Percentiles rank a stretch among this genome's conserved stretches.
Conservation (phyloP, 2,888 invertebrate species). For the Minunthozetes semirufus region DNA sequence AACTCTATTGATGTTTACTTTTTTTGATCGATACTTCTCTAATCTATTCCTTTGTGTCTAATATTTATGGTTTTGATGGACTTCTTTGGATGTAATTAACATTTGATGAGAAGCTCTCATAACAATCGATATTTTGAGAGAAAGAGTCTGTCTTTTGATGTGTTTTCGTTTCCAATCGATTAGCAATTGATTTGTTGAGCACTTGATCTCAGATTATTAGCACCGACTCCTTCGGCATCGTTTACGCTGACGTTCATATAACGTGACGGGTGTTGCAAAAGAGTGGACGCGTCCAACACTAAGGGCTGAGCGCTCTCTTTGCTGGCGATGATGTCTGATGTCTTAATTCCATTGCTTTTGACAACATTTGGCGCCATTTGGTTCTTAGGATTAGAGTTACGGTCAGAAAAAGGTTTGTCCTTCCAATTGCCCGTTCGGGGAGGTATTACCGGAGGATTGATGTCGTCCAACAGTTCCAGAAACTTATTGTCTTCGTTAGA, state of each 20-base stretch:
- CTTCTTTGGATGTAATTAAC: too few species aligned
- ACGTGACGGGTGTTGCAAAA: constrained; percentile 24
- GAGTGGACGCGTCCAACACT: constrained; percentile 12
- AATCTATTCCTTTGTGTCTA: too few species aligned
- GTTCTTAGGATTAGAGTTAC: not conserved
- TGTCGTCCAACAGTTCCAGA: constrained; percentile 26
- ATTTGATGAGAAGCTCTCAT: not conserved
- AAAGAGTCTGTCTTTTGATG: not conserved
- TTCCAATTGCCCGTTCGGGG: constrained; percentile 16
- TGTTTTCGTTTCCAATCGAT: not conserved
- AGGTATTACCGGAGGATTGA: constrained; percentile 21
- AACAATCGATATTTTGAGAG: not conserved
- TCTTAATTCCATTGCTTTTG: constrained; percentile 20
- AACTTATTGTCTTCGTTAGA: constrained; percentile 28
- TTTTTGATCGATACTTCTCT: too few species aligned
- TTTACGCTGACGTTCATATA: constrained; percentile 36
- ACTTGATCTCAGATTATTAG: not conserved
- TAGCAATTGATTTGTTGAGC: constrained; percentile 21
- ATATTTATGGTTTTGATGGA: too few species aligned
- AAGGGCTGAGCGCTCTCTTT: not conserved
- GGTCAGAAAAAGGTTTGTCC: not conserved
- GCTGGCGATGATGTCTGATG: not conserved
- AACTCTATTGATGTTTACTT: too few species aligned
- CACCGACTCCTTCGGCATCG: not conserved
- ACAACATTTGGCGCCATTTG: not conserved